phyloP scores from a whole-genome alignment of 2,888 invertebrate species.

The Panopea generosa region DNA sequence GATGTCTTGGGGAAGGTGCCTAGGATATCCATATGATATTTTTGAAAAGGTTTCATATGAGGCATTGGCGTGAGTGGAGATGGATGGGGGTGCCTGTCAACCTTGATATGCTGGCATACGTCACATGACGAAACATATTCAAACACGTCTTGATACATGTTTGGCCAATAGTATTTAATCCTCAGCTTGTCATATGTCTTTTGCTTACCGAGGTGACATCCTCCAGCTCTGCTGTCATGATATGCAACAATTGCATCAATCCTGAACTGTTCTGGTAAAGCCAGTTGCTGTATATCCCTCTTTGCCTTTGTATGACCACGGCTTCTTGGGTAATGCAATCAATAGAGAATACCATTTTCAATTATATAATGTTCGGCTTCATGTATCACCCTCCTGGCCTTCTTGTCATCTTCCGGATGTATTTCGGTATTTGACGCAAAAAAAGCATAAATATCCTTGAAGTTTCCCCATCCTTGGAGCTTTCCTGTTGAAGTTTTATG shows the following conservation, averaged over 20 bases:
- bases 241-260: conserved; percentile 23
- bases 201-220: conserved; percentile 39
- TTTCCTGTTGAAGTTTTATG: not conserved
- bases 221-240: conserved; percentile 45
- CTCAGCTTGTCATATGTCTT: too few relatives aligned
- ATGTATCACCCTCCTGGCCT: not conserved
- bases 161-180: conserved; percentile 47
- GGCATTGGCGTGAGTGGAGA: conserved; percentile 29
- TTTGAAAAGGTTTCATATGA: conserved; percentile 1
- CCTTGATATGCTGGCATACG: conserved; percentile 41
- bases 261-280: conserved; percentile 38
- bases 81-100: conserved; percentile 10
- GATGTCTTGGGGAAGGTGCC: conserved; percentile 15
- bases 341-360: conserved; percentile 11
- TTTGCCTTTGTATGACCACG: conserved; percentile 8
- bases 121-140: conserved; percentile 45
- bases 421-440: not conserved
- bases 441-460: not conserved
- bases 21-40: conserved; percentile 25
- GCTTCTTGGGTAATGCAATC: conserved; percentile 21
- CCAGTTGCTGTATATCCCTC: conserved; percentile 36
- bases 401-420: not conserved
- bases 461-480: too few relatives aligned
- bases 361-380: conserved; percentile 11
- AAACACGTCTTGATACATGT: conserved; percentile 35